Evolutionary conservation across 64 coral and sea anemone genomes (phyloP).

Genomic region (Stichodactyla helianthus): DNA sequence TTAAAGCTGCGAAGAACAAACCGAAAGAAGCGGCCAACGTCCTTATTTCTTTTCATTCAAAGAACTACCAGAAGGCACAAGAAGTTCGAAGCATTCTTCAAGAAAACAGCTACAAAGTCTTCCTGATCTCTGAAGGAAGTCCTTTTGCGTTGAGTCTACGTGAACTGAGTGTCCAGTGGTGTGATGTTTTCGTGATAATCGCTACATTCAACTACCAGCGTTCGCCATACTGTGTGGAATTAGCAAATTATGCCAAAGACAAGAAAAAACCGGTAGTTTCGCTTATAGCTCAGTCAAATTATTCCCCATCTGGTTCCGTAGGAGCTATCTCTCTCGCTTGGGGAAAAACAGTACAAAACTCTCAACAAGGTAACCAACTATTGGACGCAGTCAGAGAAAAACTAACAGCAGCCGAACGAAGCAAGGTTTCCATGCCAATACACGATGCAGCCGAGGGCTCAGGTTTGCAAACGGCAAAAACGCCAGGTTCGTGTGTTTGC

Average conservation of each 20-base stretch:
- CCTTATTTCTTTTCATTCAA: constrained; percentile 58
- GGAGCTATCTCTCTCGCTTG: constrained; percentile 61
- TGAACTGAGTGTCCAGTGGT: constrained; percentile 59
- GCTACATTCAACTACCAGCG: constrained; percentile 70
- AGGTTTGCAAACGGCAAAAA: constrained; percentile 16
- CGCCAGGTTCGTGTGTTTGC: constrained; percentile 35
- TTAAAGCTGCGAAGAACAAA: background rate
- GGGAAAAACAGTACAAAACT: constrained; percentile 20
- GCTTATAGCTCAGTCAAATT: constrained; percentile 52
- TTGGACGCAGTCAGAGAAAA: constrained; percentile 20
- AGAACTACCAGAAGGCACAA: constrained; percentile 12
- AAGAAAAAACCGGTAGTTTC: constrained; percentile 57
- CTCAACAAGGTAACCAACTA: constrained; percentile 14
- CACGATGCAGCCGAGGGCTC: constrained; percentile 14
- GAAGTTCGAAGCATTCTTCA: constrained; percentile 27
- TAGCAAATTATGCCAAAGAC: constrained; percentile 74
- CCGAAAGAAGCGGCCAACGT: constrained; percentile 16
- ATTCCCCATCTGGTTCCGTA: constrained; percentile 46
- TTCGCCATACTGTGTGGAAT: constrained; percentile 44
- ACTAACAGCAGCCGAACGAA: background rate
- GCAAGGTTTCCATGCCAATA: constrained; percentile 34
- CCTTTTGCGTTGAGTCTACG: constrained; percentile 28
- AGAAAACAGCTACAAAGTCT: constrained; percentile 19
- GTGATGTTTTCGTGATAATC: constrained; percentile 45
- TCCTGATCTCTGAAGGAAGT: constrained; percentile 33